Base-by-base conservation (phyloP, 2,888 invertebrate species). In the Cloeon dipterum region DNA sequence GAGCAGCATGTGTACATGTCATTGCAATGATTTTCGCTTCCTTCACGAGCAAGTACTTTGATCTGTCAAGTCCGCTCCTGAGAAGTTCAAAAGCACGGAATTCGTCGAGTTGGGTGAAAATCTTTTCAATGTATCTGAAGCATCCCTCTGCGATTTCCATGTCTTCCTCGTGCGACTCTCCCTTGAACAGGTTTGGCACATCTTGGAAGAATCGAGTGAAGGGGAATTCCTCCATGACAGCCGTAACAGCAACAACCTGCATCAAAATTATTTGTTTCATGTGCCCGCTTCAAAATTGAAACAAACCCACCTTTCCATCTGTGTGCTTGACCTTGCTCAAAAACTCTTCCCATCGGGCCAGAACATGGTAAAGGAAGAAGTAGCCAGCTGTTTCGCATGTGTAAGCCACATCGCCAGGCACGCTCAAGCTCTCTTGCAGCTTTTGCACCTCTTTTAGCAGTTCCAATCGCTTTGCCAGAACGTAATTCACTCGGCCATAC, bases 1-100 rank as follows among this genome's bases (percentile, higher is more conserved):
- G 63, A 0, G 98, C 98, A 1, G 98, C 98, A 57, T 99, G 98
- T 0, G 98, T 99, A 61, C 98, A 99, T 1, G 98, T 99, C 98
- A 99, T 99, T 2, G 98, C 98, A 46, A 99, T 98, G 38, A 99
- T 93, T 61, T 96, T 98, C 0, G 98, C 96, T 55, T 99, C 98
- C 52, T 93, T 91, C 0, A 98, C 94, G 37, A 98, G 62, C 39
- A 99, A 62, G 58, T 98, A 98, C 50, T 93, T 86, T 0, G 94
- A 89, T 34, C 98, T 66, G 55, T 99, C 98, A 34, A 91, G 61
- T 1, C 98, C 98, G 35, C 88, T 91, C 8, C 98, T 68, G 5
- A 99, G 61, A 44, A 98, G 61, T 57, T 99, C 98, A 57, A 99
- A 99, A 0, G 98, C 94, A 35, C 96, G 66, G 54, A 98, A 99